phyloP scores from a whole-genome alignment of 2,888 invertebrate genomes.

The Chalcosyrphus nemorum region DNA sequence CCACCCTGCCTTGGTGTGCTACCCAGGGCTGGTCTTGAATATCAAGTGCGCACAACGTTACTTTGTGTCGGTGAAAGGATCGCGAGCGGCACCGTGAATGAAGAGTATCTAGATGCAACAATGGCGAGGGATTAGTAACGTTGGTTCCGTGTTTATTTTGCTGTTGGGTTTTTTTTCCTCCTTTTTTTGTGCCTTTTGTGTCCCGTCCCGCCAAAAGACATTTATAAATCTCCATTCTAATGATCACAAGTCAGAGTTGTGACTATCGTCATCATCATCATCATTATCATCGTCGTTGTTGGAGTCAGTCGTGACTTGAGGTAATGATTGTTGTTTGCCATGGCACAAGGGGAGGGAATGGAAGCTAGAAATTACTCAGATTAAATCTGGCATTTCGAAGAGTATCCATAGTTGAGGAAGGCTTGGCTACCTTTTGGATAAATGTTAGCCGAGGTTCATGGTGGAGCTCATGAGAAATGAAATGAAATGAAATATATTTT shows the following conservation, averaged over 20 bases:
- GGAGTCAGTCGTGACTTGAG: constrained; percentile 55
- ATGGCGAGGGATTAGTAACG: constrained; percentile 29
- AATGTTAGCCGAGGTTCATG: constrained; percentile 16
- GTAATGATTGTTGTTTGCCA: constrained; percentile 45
- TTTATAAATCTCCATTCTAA: constrained; percentile 63
- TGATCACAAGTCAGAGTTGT: constrained; percentile 31
- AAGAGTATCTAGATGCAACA: constrained; percentile 10
- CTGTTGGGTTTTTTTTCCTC: too few relatives aligned
- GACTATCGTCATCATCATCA: too few relatives aligned
- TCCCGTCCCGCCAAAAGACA: constrained; percentile 53
- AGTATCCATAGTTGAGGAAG: constrained; percentile 21
- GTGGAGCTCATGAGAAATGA: constrained; percentile 43
- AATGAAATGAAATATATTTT: constrained; percentile 21
- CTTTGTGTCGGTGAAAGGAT: constrained; percentile 46
- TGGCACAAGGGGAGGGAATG: constrained; percentile 41
- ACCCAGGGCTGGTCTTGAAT: constrained; percentile 42
- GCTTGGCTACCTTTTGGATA: constrained; percentile 27
- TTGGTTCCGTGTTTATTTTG: constrained; percentile 51
- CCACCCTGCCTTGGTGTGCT: background rate
- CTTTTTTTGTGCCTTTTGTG: too few relatives aligned
- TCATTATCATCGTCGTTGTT: background rate
- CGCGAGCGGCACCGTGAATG: constrained; percentile 6
- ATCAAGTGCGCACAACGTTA: constrained; percentile 42
- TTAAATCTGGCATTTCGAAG: constrained; percentile 62
- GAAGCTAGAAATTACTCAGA: constrained; percentile 56